Conservation (phyloP, 2,888 invertebrate species). For the Rotaria magnacalcarata region DNA sequence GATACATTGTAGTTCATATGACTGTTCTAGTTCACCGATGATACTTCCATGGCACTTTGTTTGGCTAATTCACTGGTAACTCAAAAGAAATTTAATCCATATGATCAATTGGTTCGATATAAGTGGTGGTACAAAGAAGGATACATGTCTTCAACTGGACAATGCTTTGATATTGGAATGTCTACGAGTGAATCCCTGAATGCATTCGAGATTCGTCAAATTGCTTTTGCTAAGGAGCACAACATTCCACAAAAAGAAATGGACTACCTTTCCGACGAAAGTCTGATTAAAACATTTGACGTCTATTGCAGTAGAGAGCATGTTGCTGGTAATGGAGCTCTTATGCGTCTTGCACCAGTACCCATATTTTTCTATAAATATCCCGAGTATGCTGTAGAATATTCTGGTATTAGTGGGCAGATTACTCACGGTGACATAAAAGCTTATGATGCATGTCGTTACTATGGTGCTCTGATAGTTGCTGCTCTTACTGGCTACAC, state of each 20-base stretch:
- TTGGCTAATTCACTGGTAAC: background rate
- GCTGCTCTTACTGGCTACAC: background rate
- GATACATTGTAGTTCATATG: background rate
- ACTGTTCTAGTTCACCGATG: background rate
- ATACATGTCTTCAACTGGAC: slow-evolving; percentile 20
- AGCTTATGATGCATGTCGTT: slow-evolving; percentile 27
- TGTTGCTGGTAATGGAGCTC: background rate
- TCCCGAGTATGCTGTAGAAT: background rate
- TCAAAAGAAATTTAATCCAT: background rate
- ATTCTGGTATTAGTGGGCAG: background rate
- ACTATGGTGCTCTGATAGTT: background rate
- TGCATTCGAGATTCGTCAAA: background rate
- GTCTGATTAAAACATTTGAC: background rate
- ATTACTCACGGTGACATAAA: slow-evolving; percentile 23
- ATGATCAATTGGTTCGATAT: slow-evolving; percentile 19
- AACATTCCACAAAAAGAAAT: background rate
- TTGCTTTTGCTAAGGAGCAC: background rate
- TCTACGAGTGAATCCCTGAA: background rate
- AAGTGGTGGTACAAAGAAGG: background rate
- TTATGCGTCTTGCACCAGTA: slow-evolving; percentile 28
- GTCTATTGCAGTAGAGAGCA: background rate
- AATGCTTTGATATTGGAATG: background rate
- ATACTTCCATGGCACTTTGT: slow-evolving; percentile 21
- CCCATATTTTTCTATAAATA: background rate
- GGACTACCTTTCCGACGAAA: background rate